Evolutionary conservation across 1,140 invertebrate species (phyloP).

Genomic region (Drosophila kikkawai): DNA sequence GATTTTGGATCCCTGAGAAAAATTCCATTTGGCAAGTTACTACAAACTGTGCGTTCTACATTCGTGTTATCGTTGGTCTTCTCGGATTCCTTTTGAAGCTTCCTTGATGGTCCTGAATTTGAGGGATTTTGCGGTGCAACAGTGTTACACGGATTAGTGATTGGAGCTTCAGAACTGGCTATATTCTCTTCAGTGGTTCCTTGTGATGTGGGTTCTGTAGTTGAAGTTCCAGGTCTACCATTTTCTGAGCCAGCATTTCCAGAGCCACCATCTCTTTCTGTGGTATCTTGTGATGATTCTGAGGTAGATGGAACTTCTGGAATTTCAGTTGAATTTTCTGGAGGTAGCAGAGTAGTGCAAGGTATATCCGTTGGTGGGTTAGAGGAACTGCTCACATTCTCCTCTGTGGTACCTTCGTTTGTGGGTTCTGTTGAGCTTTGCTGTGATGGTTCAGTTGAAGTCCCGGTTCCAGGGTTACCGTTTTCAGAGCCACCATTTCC

Average conservation of each 20-base stretch:
- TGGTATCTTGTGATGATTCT: background rate
- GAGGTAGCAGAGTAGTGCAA: background rate
- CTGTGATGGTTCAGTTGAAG: background rate
- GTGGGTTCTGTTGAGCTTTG: background rate
- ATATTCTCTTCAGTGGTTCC: background rate
- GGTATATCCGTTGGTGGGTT: background rate
- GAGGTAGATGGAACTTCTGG: background rate
- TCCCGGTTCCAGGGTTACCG: background rate
- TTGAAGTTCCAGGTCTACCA: background rate
- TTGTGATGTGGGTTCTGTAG: background rate
- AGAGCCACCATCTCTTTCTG: background rate
- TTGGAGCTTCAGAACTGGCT: background rate
- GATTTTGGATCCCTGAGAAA: constrained; percentile 35
- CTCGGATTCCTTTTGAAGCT: too few species aligned
- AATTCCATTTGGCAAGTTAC: constrained; percentile 34
- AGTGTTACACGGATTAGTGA: background rate
- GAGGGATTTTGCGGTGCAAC: background rate
- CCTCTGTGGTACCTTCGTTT: background rate
- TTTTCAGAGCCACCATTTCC: background rate
- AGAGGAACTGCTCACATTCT: background rate
- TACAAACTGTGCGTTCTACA: background rate
- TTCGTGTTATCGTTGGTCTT: background rate
- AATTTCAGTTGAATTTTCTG: background rate
- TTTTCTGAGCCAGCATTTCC: background rate
- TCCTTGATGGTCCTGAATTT: background rate